These are phyloP conservation scores for Drosophila suboccidentalis DNA, from an alignment of 2,888 invertebrate species.

Conservation along the genomic window DNA sequence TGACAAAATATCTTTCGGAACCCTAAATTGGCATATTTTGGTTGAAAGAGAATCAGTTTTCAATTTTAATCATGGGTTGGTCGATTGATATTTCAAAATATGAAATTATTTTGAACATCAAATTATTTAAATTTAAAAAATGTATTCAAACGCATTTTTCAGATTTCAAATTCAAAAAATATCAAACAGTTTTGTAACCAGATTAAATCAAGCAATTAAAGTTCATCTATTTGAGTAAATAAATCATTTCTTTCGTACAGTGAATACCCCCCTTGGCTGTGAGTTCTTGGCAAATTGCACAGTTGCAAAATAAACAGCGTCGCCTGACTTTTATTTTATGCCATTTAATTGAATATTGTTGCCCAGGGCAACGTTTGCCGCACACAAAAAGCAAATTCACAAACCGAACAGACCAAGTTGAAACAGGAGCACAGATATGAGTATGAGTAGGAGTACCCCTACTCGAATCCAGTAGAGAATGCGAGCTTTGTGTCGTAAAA, in stretches of 20 bases:
- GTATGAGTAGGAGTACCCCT: background rate
- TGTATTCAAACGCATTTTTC: background rate
- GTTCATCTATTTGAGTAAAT: background rate
- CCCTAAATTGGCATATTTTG: background rate
- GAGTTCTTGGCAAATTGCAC: constrained; percentile 29
- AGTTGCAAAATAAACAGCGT: constrained; percentile 46
- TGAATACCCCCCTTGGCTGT: constrained; percentile 10
- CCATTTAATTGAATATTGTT: constrained; percentile 63
- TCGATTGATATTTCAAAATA: background rate
- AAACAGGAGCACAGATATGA: constrained; percentile 12
- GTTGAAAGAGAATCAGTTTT: background rate
- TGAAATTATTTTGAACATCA: background rate
- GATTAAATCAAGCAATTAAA: background rate
- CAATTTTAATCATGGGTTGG: background rate
- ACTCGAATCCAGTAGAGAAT: constrained; percentile 1
- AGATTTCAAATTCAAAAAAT: no score
- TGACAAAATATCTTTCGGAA: background rate
- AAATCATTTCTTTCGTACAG: background rate
- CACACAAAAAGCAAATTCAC: constrained; percentile 12
- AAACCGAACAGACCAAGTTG: background rate
- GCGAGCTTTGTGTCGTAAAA: constrained; percentile 34
- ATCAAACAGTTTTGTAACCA: background rate
- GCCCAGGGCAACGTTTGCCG: constrained; percentile 52
- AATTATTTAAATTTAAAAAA: background rate
- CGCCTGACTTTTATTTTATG: constrained; percentile 47